A percentile compares a stretch with the other conserved stretches of the same genome.
Evolutionary conservation across 2,113 vertebrate genomes (phyloP).

Genomic region (Castor canadensis): DNA sequence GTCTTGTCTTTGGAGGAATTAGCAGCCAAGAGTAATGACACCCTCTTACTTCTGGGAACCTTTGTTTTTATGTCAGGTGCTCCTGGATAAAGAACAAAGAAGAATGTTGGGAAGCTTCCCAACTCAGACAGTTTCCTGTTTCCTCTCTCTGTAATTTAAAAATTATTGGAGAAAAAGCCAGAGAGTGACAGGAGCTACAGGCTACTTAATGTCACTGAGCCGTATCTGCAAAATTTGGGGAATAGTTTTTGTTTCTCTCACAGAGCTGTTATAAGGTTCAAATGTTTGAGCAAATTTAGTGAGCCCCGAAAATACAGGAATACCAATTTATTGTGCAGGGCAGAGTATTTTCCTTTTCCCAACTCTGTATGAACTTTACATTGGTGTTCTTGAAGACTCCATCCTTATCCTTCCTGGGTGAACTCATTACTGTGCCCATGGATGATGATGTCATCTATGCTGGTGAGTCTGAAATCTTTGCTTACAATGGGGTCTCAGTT

Average conservation of each 20-base stretch:
- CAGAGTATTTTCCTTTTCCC: neutral
- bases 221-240: neutral
- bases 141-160: neutral
- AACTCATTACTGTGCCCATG: neutral
- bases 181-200: neutral
- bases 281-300: neutral
- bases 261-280: neutral
- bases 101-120: neutral
- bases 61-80: neutral
- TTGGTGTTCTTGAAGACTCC: neutral
- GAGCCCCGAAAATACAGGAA: neutral
- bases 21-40: neutral
- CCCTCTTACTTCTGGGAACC: neutral
- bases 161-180: neutral
- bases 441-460: neutral
- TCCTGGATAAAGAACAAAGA: neutral
- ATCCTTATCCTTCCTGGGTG: neutral
- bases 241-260: neutral
- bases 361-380: neutral
- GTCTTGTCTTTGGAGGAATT: neutral
- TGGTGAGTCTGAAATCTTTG: neutral
- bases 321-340: neutral
- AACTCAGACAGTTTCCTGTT: neutral
- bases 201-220: neutral
- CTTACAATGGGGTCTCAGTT: neutral